A percentile compares a stretch with the other conserved stretches of the same genome.
phyloP scores from a whole-genome alignment of 2,888 invertebrate species.

The Rotaria socialis region DNA sequence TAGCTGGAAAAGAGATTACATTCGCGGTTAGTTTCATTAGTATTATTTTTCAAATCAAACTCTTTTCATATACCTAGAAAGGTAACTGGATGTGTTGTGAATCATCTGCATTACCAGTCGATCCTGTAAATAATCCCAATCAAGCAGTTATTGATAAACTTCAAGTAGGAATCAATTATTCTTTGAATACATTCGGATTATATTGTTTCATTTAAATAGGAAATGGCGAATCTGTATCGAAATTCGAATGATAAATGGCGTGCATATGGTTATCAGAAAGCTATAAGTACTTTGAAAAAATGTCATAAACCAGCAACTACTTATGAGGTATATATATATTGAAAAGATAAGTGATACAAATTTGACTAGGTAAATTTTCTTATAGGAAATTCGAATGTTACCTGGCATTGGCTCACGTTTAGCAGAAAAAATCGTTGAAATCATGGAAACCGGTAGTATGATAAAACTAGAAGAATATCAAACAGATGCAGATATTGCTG shows the following conservation, averaged over 20 bases:
- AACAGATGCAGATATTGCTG: constrained; percentile 55
- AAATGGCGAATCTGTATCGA: constrained; percentile 60
- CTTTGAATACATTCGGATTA: no score
- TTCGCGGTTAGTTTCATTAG: neutral
- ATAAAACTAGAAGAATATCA: constrained; percentile 61
- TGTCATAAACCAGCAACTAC: constrained; percentile 56
- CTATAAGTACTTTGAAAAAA: constrained; percentile 58
- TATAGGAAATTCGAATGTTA: constrained; percentile 57
- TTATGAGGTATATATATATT: constrained; percentile 55
- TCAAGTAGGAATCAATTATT: neutral
- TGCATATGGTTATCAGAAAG: constrained; percentile 61
- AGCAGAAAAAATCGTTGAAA: constrained; percentile 62
- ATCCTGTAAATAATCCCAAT: neutral
- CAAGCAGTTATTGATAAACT: constrained; percentile 22
- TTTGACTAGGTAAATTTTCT: no score
- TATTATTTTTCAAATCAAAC: no score
- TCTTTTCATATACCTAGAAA: neutral
- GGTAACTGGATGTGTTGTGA: neutral
- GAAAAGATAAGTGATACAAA: no score
- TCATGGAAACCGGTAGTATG: constrained; percentile 60
- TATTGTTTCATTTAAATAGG: constrained; percentile 50
- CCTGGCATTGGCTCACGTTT: constrained; percentile 60
- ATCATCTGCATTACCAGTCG: constrained; percentile 3
- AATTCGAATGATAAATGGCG: constrained; percentile 62
- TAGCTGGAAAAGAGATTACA: neutral